Evolutionary conservation across 2,797 vertebrate genomes (phyloP).

Genomic region (Florisuga fusca): DNA sequence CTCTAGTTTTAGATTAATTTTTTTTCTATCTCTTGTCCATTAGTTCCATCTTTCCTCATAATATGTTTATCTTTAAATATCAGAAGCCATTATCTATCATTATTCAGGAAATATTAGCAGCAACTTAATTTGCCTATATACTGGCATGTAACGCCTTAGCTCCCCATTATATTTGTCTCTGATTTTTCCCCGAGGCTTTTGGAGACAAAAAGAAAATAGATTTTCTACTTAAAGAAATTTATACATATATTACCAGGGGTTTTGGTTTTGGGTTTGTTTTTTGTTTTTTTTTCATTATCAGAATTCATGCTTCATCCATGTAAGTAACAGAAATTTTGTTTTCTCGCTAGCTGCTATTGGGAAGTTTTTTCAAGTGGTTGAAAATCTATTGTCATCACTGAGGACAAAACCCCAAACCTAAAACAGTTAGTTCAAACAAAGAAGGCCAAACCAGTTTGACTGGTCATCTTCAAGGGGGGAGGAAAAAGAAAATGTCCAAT

Average conservation of each 20-base stretch:
- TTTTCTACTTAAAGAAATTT: background rate
- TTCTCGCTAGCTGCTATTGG: background rate
- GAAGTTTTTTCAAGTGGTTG: background rate
- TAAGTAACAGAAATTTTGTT: background rate
- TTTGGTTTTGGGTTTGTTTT: too few species aligned
- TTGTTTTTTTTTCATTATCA: background rate
- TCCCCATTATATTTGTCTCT: background rate
- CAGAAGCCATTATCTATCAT: background rate
- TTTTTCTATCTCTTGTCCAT: background rate
- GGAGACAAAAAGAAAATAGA: background rate
- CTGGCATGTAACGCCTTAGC: background rate
- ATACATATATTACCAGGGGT: background rate
- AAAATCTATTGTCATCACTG: background rate
- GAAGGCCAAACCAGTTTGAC: background rate
- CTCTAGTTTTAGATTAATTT: background rate
- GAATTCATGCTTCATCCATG: background rate
- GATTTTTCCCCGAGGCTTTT: background rate
- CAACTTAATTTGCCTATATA: background rate
- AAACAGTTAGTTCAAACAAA: conserved; percentile 8
- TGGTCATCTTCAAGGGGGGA: background rate
- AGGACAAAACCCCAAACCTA: background rate
- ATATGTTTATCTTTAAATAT: background rate
- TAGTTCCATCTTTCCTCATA: background rate
- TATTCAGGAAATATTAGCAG: background rate
- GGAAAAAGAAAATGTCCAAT: background rate